Conservation (phyloP, 2,113 vertebrate species). For the Cyphomyrus discorhynchus region DNA sequence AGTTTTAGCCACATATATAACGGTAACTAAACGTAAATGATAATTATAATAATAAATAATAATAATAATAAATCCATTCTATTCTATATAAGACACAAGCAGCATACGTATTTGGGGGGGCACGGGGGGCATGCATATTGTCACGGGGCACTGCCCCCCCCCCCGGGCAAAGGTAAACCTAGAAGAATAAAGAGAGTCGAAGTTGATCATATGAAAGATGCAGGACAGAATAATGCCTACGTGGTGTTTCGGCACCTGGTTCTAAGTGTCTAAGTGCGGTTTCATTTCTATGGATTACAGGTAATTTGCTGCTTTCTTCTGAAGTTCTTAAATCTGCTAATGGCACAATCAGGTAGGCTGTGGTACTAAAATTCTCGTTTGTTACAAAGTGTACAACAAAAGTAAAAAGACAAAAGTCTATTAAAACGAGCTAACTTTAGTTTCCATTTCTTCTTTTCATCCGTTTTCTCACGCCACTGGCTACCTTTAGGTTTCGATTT, state of each 20-base stretch:
- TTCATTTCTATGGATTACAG: background rate
- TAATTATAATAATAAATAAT: too few species aligned
- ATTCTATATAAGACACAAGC: too few species aligned
- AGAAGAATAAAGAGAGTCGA: background rate
- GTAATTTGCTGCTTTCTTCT: background rate
- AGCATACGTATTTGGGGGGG: too few species aligned
- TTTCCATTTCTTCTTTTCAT: background rate
- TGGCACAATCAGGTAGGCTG: background rate
- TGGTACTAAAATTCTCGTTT: background rate
- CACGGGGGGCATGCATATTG: too few species aligned
- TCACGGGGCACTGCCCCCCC: too few species aligned
- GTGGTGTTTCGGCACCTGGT: background rate
- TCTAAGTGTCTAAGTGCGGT: background rate
- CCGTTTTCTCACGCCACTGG: background rate
- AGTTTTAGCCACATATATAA: too few species aligned
- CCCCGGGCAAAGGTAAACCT: background rate
- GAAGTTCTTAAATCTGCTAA: background rate
- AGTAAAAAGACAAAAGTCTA: background rate
- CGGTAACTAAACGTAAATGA: too few species aligned
- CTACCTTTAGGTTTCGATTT: background rate
- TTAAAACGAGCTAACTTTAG: background rate
- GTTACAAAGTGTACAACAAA: background rate
- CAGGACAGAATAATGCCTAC: background rate
- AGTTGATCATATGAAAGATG: background rate
- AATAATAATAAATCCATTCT: too few species aligned